Evolutionary conservation across 2,888 invertebrate genomes (phyloP), one percentile per base, ranked within the genome.

Genomic region (Catocala nupta): DNA sequence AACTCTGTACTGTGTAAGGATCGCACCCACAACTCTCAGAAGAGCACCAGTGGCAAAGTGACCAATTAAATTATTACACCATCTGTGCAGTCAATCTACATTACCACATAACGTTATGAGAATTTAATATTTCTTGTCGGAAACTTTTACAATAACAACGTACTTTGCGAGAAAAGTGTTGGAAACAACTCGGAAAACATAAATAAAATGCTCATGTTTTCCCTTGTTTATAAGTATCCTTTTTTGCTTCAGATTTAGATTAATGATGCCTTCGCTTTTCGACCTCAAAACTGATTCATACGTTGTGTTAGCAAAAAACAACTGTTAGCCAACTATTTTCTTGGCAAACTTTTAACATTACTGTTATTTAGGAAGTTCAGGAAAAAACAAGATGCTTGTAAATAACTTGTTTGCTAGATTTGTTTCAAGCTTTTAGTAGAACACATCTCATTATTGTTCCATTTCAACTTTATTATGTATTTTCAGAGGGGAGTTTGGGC

Each of bases 311-410:
- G 54, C 47, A 61, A 72, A 64, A 73, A 75, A 71, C 65, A 65
- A 34, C 50, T 63, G 70, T 73, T 61, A 66, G 13, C 42, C 10
- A 60, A 67, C 59, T 58, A 70, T 61, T 62, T 59, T 65, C 49
- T 44, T 59, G 33, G 55, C 48, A 36, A 70, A 77, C 63, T 70
- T 74, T 55, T 34, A 64, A 63, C 74, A 63, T 64, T 65, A 67
- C 48, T 57, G 60, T 64, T 51, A 62, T 59, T 66, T 55, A 4
- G 13, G 36, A 76, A 52, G 48, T 73, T 55, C 7, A 42, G 56
- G 62, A 62, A 77, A 75, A 73, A 73, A 73, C 77, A 73, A 70
- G 58, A 70, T 62, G 74, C 57, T 76, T 63, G 73, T 66, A 54
- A 73, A 64, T 73, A 62, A 44, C 55, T 59, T 73, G 61, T 64